Percentiles rank a stretch among this genome's conserved stretches.
Evolutionary conservation across 2,888 invertebrate genomes (phyloP).

Genomic region (Vesta saturnalis): DNA sequence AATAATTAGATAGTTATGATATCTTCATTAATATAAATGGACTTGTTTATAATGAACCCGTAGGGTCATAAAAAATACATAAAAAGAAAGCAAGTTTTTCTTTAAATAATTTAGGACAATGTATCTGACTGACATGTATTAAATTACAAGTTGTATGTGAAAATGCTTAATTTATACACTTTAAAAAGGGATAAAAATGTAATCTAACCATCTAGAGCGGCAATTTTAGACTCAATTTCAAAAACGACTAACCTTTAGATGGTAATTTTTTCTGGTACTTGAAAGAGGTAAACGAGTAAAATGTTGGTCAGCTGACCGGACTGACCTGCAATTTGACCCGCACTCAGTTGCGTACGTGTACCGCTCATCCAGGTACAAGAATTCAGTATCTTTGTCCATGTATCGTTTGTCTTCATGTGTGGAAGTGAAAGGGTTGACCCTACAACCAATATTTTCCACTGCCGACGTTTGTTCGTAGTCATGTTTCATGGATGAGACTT

Average conservation of each 20-base stretch:
- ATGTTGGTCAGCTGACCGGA: constrained; percentile 38
- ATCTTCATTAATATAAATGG: constrained; percentile 37
- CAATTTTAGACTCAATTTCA: constrained; percentile 35
- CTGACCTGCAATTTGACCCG: constrained; percentile 42
- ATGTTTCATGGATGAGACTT: constrained; percentile 42
- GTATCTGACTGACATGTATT: constrained; percentile 12
- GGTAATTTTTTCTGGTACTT: constrained; percentile 32
- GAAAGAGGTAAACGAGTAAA: constrained; percentile 36
- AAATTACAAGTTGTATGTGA: constrained; percentile 19
- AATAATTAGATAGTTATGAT: constrained; percentile 33
- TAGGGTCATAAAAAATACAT: constrained; percentile 26
- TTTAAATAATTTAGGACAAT: constrained; percentile 22
- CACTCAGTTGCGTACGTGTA: constrained; percentile 38
- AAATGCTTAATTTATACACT: constrained; percentile 19
- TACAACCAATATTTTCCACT: constrained; percentile 24
- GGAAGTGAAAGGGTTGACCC: constrained; percentile 34
- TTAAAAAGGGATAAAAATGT: constrained; percentile 10
- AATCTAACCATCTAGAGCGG: constrained; percentile 25
- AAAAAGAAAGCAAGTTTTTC: constrained; percentile 25
- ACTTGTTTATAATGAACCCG: constrained; percentile 34
- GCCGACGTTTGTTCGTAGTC: constrained; percentile 32
- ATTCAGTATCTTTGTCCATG: constrained; percentile 27
- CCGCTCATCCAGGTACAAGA: constrained; percentile 30
- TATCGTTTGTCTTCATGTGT: constrained; percentile 24
- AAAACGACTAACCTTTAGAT: constrained; percentile 25